phyloP scores from a whole-genome alignment of 1,140 invertebrate species.

The Nomia melanderi region DNA sequence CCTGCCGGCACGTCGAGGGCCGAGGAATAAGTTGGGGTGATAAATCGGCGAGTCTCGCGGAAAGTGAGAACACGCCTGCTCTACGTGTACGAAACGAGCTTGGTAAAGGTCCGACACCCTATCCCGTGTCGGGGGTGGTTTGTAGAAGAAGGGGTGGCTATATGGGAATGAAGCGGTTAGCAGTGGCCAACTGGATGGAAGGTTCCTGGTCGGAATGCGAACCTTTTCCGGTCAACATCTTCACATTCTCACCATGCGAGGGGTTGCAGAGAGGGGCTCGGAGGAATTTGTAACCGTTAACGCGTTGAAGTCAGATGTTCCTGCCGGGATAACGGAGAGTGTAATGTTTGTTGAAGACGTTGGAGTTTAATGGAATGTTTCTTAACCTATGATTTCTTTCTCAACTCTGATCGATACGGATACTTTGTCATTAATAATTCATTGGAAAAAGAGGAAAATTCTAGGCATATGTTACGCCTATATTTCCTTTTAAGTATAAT shows the following conservation, averaged over 20 bases:
- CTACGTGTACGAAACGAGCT: conserved; percentile 23
- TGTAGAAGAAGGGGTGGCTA: too few species aligned
- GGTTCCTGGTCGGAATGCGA: neutral
- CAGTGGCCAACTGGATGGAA: too few species aligned
- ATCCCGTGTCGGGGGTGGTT: neutral
- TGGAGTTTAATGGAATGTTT: too few species aligned
- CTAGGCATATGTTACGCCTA: too few species aligned
- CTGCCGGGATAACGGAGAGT: too few species aligned
- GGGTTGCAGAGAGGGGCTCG: neutral
- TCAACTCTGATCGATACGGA: too few species aligned
- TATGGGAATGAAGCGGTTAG: neutral
- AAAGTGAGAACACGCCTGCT: conserved; percentile 41
- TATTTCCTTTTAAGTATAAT: too few species aligned
- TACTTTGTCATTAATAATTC: too few species aligned
- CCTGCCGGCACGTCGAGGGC: conserved; percentile 26
- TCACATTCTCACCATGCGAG: neutral
- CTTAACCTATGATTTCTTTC: too few species aligned
- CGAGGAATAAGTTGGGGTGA: conserved; percentile 63
- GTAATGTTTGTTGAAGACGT: too few species aligned
- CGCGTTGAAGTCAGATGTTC: neutral
- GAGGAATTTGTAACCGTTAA: neutral
- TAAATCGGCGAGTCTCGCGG: conserved; percentile 59
- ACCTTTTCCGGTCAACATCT: conserved; percentile 2
- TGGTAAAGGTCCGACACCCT: neutral
- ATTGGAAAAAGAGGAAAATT: too few species aligned